phyloP scores from a whole-genome alignment of 2,113 vertebrate species.

The Cervus canadensis region DNA sequence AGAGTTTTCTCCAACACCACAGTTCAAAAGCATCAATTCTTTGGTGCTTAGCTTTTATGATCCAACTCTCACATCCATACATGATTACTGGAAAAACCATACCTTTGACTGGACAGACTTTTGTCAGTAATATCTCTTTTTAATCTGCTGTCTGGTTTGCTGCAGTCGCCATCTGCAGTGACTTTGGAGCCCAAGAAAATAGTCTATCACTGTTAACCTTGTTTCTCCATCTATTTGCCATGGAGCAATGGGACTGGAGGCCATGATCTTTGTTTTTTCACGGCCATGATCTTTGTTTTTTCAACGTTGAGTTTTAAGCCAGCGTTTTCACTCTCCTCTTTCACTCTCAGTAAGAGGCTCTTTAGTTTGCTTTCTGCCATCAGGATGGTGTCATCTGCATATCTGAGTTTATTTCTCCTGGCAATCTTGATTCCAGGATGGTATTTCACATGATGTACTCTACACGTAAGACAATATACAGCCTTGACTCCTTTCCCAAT shows the following conservation, averaged over 20 bases:
- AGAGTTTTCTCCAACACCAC: background rate
- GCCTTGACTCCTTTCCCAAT: background rate
- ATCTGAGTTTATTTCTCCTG: background rate
- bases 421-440: background rate
- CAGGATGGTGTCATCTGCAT: background rate
- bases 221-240: background rate
- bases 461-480: background rate
- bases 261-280: background rate
- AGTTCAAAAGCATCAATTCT: background rate
- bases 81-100: background rate
- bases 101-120: background rate
- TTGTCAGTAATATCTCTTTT: background rate
- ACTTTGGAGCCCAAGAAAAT: background rate
- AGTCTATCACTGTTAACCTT: background rate
- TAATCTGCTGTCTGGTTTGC: background rate
- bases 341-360: background rate
- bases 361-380: background rate
- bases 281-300: background rate
- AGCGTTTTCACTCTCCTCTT: background rate
- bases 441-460: background rate
- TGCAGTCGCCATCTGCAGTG: background rate
- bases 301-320: background rate
- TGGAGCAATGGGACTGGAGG: background rate
- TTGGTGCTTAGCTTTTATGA: background rate
- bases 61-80: background rate